A percentile compares a stretch with the other conserved stretches of the same genome.
Conservation (phyloP, 92 coral and sea anemone genomes). For the Parazoanthus swiftii region DNA sequence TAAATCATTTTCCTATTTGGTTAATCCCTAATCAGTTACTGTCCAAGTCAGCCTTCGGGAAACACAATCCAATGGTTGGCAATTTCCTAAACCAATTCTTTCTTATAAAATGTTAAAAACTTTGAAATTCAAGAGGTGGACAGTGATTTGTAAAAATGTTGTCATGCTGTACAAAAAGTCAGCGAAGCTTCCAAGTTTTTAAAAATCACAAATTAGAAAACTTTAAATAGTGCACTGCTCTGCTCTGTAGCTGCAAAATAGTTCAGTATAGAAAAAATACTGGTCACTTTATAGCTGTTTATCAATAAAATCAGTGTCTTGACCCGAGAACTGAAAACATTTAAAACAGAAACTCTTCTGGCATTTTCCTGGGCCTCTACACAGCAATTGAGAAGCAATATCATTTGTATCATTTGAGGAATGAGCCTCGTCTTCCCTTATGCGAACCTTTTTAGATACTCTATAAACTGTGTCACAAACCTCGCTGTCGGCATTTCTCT, state of each 20-base stretch:
- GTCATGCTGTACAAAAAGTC: not conserved
- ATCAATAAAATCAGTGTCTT: too few relatives aligned
- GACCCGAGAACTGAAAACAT: not conserved
- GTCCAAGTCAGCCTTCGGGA: too few relatives aligned
- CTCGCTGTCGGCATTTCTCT: conserved; percentile 33
- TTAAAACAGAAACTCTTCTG: conserved; percentile 24
- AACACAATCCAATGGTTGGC: not conserved
- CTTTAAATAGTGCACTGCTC: not conserved
- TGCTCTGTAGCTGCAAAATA: not conserved
- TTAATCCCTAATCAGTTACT: too few relatives aligned
- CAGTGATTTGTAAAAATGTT: too few relatives aligned
- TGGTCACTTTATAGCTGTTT: not conserved
- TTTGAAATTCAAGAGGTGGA: not conserved
- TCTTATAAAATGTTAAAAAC: not conserved
- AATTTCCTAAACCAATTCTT: too few relatives aligned
- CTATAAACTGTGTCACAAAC: not conserved
- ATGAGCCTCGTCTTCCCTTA: not conserved
- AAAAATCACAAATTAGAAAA: too few relatives aligned
- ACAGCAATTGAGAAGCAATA: not conserved
- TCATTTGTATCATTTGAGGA: not conserved
- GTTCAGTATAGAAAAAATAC: too few relatives aligned
- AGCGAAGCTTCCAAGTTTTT: not conserved
- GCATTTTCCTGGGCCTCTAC: conserved; percentile 16
- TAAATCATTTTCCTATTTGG: too few relatives aligned
- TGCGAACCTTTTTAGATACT: conserved; percentile 11